Evolutionary conservation across 2,113 vertebrate species (phyloP).

Genomic region (Saimiri boliviensis): DNA sequence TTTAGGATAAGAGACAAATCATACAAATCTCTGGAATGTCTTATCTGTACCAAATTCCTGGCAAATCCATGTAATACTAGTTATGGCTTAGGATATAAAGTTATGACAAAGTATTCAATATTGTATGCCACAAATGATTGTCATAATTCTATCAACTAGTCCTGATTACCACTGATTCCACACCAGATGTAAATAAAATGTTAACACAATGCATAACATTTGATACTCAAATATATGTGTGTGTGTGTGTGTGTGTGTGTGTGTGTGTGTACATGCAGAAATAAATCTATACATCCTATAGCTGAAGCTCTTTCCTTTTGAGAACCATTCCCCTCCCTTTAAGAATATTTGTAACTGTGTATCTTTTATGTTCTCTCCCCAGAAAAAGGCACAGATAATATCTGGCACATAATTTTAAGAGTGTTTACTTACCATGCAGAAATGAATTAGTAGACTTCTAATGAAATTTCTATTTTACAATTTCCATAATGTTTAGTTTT

Average conservation of each 20-base stretch:
- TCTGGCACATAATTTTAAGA: not conserved
- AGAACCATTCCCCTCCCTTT: not conserved
- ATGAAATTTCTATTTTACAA: not conserved
- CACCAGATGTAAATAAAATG: not conserved
- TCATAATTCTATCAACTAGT: not conserved
- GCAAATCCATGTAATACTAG: not conserved
- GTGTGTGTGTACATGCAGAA: not conserved
- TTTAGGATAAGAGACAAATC: slow-evolving; percentile 1
- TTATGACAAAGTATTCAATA: slow-evolving; percentile 22
- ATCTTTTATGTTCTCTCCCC: not conserved
- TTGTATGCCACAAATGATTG: not conserved
- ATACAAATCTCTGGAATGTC: slow-evolving; percentile 26
- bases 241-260: too few relatives aligned
- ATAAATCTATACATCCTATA: not conserved
- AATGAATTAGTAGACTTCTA: not conserved
- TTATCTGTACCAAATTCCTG: slow-evolving; percentile 21
- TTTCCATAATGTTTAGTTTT: slow-evolving; percentile 13
- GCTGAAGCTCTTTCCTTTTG: not conserved
- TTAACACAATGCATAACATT: not conserved
- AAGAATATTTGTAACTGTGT: not conserved
- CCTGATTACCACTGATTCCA: not conserved
- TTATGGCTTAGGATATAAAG: not conserved
- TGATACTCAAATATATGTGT: not conserved
- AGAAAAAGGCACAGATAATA: not conserved
- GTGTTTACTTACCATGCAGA: not conserved